Percentiles rank a stretch among this genome's conserved stretches.
Conservation (phyloP, 1,140 invertebrate species). For the Delia radicum region DNA sequence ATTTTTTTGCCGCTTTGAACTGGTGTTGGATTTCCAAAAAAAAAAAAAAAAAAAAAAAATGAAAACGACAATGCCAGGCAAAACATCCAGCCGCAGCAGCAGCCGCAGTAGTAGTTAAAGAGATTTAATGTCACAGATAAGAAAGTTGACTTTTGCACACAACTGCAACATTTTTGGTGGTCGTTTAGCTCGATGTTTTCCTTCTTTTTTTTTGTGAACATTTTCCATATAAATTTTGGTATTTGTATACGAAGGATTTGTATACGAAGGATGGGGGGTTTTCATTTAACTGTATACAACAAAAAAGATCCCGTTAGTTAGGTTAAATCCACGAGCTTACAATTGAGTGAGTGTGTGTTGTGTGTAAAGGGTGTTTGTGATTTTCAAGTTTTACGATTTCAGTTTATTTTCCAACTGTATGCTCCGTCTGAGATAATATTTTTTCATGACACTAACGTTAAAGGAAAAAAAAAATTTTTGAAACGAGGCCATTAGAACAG, state of each 20-base stretch:
- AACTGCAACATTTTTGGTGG: neutral
- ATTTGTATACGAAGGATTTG: neutral
- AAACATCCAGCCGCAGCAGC: neutral
- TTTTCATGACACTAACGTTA: neutral
- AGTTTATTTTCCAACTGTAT: neutral
- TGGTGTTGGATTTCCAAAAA: neutral
- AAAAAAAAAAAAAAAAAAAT: neutral
- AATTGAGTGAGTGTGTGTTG: neutral
- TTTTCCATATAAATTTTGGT: too few species aligned
- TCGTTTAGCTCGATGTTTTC: neutral
- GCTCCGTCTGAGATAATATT: neutral
- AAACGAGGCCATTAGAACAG: constrained; percentile 1
- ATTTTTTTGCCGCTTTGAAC: neutral
- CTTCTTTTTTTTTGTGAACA: neutral
- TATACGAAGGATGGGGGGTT: neutral
- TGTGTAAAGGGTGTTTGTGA: neutral
- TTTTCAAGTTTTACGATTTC: neutral
- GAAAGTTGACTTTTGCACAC: constrained; percentile 3
- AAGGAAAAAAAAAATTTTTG: neutral
- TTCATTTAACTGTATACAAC: neutral
- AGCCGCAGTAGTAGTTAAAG: neutral
- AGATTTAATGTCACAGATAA: neutral
- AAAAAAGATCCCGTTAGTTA: neutral
- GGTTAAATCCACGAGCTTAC: neutral
- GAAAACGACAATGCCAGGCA: neutral